Base-by-base conservation (phyloP, 2,797 vertebrate genomes). In the Dermochelys coriacea region DNA sequence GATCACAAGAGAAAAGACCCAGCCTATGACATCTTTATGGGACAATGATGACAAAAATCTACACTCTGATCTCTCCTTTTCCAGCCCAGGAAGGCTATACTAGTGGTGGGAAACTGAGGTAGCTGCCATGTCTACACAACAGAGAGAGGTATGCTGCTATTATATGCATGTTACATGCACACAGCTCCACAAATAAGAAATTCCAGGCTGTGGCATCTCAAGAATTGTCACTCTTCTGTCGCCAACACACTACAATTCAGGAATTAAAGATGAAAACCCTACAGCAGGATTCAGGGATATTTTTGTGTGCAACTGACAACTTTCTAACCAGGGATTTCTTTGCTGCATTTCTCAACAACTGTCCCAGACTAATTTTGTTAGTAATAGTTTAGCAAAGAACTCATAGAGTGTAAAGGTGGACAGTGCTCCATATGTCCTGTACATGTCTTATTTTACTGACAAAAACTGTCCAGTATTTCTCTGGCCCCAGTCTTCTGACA, bases 341-440 rank as follows among this genome's bases (percentile, higher is more conserved):
- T 87, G 78, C 82, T 87, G 31, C 57, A 3, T 50, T 82, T 51
- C 82, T 96, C 78, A 88, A 84, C 80, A 85, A 88, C 86, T 78
- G 86, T 86, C 88, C 64, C 21, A 6, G 54, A 93, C 64, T 90
- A 90, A 94, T 92, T 93, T 80, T 93, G 84, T 82, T 88, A 87
- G 82, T 89, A 97, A 91, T 50, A 95, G 86, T 55, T 82, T 80
- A 91, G 79, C 74, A 91, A 57, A 92, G 87, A 91, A 91, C 91
- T 96, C n/a, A 80, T 93, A 80, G 94, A 87, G 88, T 96, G 87
- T 88, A 91, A 96, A 93, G 85, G 86, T 52, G n/a, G 86, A 0
- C 78, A 50, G 52, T 88, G 84, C 78, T 81, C 80, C 7, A 0
- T 55, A 31, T 90, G 78, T 88, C 90, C 80, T n/a, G 31, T 6